phyloP scores from a whole-genome alignment of 2,113 vertebrate genomes.

The Xenopus laevis region DNA sequence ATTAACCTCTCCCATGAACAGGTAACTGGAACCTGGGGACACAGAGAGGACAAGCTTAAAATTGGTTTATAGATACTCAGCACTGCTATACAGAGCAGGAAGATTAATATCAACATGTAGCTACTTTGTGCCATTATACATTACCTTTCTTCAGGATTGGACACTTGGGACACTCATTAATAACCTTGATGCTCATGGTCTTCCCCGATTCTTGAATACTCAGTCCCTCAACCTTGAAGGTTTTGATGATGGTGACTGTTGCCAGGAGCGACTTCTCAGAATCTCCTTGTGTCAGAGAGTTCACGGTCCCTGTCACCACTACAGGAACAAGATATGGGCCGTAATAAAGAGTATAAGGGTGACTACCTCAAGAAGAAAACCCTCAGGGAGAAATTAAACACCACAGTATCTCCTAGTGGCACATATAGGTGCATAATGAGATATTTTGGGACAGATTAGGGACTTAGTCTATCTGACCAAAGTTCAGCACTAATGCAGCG shows the following conservation, averaged over 20 bases:
- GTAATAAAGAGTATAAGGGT: too few relatives aligned
- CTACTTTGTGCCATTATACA: neutral
- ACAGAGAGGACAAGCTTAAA: neutral
- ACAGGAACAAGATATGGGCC: conserved; percentile 3
- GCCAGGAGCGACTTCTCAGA: conserved; percentile 61
- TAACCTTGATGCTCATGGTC: conserved; percentile 55
- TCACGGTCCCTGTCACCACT: conserved; percentile 77
- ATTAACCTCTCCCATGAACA: conserved; percentile 79
- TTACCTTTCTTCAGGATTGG: conserved; percentile 77
- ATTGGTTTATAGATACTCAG: neutral
- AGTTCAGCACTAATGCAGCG: too few relatives aligned
- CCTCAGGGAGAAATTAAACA: too few relatives aligned
- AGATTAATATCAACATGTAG: neutral
- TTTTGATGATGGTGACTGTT: conserved; percentile 64
- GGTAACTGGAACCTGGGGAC: conserved; percentile 70
- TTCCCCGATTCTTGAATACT: conserved; percentile 62
- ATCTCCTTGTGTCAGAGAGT: conserved; percentile 54
- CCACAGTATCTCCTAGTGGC: too few relatives aligned
- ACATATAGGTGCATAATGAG: too few relatives aligned
- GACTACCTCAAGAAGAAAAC: too few relatives aligned
- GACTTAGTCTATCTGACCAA: too few relatives aligned
- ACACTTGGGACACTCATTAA: conserved; percentile 73
- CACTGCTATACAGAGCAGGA: neutral
- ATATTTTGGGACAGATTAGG: too few relatives aligned
- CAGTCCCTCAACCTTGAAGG: conserved; percentile 69